Conservation (phyloP, 2,888 invertebrate genomes). For the Netelia melanura region DNA sequence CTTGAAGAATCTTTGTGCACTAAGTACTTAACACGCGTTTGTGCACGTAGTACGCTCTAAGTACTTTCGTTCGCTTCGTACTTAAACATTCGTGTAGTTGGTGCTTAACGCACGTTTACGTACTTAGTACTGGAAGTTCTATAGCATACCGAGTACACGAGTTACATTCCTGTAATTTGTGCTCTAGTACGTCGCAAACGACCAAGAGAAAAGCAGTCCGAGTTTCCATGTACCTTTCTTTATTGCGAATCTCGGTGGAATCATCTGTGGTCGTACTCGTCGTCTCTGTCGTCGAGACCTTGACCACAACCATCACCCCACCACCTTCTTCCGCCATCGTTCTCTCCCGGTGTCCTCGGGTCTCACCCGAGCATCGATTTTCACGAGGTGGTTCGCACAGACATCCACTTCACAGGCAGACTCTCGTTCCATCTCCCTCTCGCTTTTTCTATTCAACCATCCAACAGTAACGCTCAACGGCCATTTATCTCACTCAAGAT, state of each 20-base stretch:
- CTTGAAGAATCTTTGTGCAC: too few relatives aligned
- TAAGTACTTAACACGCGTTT: neutral
- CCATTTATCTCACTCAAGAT: neutral
- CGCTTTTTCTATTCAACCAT: neutral
- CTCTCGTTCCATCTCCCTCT: neutral
- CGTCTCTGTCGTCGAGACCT: neutral
- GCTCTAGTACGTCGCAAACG: neutral
- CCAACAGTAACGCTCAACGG: neutral
- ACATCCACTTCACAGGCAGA: neutral
- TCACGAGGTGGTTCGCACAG: conserved; percentile 8
- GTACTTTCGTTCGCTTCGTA: neutral
- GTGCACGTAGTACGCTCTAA: neutral
- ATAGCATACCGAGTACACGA: neutral
- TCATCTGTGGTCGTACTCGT: neutral
- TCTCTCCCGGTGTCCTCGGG: conserved; percentile 29
- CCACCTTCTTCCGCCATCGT: conserved; percentile 25
- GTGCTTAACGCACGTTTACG: neutral
- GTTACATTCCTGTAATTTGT: neutral
- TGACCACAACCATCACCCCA: conserved; percentile 8
- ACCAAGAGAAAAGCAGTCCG: neutral
- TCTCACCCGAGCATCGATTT: conserved; percentile 43
- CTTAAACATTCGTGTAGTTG: neutral
- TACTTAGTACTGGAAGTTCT: neutral
- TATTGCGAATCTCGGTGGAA: conserved; percentile 6
- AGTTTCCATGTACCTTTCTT: neutral